Conservation (phyloP, 2,113 vertebrate species). For the Rhinoderma darwinii region DNA sequence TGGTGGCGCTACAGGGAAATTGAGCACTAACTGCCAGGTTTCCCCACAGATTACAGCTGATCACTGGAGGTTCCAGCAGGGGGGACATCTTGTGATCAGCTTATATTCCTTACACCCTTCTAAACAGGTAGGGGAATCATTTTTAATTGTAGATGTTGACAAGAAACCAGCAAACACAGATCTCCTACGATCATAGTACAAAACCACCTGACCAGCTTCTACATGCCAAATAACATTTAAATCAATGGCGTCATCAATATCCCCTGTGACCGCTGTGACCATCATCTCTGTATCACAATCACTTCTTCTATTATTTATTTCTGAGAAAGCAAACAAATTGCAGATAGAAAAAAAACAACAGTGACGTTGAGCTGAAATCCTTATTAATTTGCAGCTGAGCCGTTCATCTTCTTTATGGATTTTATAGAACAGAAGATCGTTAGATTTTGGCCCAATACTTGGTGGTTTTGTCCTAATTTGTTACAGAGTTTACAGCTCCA, state of each 20-base stretch:
- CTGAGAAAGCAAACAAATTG: not conserved
- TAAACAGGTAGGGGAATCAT: too few relatives aligned
- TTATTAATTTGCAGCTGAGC: not conserved
- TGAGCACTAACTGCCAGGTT: too few relatives aligned
- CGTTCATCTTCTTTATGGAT: constrained; percentile 1
- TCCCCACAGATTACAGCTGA: too few relatives aligned
- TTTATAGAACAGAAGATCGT: constrained; percentile 27
- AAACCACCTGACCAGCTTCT: too few relatives aligned
- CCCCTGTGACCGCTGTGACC: not conserved
- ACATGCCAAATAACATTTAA: not conserved
- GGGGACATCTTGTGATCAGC: too few relatives aligned
- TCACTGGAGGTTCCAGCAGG: too few relatives aligned
- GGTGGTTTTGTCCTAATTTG: constrained; percentile 30
- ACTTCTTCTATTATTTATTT: not conserved
- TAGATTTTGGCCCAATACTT: constrained; percentile 29
- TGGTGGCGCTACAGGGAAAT: too few relatives aligned
- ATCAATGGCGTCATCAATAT: not conserved
- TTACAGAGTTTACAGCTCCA: constrained; percentile 39
- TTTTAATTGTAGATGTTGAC: too few relatives aligned
- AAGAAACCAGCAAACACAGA: too few relatives aligned
- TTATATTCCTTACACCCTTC: too few relatives aligned
- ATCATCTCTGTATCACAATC: not conserved
- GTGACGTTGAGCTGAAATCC: constrained; percentile 7
- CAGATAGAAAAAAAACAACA: not conserved
- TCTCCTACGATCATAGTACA: too few relatives aligned